phyloP scores from a whole-genome alignment of 2,113 vertebrate species.

The Hemiprocne comata region DNA sequence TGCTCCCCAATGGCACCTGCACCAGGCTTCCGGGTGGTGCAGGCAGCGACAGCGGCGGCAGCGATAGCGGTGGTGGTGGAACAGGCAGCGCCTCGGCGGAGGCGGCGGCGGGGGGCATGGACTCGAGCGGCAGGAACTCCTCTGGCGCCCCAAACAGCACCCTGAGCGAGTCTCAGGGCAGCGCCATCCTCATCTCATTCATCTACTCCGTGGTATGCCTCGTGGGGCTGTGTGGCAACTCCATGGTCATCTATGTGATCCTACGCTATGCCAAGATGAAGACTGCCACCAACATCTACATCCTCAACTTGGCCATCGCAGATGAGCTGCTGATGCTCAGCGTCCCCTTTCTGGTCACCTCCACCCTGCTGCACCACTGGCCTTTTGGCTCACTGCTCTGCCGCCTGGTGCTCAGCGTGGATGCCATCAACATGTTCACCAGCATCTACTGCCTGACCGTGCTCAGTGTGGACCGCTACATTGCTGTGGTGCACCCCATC shows the following conservation, averaged over 20 bases:
- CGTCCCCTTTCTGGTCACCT: constrained; percentile 90
- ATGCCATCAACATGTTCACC: constrained; percentile 95
- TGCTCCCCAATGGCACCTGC: constrained; percentile 78
- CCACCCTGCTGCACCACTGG: constrained; percentile 89
- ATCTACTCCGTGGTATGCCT: constrained; percentile 91
- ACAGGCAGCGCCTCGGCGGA: constrained; percentile 63
- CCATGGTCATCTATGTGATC: constrained; percentile 92
- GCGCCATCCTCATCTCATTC: constrained; percentile 90
- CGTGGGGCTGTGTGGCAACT: constrained; percentile 89
- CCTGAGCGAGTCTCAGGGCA: constrained; percentile 82
- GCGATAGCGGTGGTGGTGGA: constrained; percentile 39
- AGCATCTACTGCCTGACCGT: constrained; percentile 91
- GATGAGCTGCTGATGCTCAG: constrained; percentile 92
- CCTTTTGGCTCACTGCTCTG: constrained; percentile 89
- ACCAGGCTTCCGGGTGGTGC: constrained; percentile 65
- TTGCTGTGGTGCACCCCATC: constrained; percentile 91
- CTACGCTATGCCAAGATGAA: constrained; percentile 94
- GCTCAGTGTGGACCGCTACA: constrained; percentile 89
- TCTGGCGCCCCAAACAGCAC: constrained; percentile 79
- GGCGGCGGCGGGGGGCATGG: constrained; percentile 57
- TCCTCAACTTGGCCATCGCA: constrained; percentile 89
- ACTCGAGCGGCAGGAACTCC: constrained; percentile 71
- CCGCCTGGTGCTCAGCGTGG: constrained; percentile 89
- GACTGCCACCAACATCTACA: constrained; percentile 92
- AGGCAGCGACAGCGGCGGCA: constrained; percentile 54